These are phyloP conservation scores for Cygnus olor DNA, from an alignment of 2,797 vertebrate genomes.

Conservation along the genomic window DNA sequence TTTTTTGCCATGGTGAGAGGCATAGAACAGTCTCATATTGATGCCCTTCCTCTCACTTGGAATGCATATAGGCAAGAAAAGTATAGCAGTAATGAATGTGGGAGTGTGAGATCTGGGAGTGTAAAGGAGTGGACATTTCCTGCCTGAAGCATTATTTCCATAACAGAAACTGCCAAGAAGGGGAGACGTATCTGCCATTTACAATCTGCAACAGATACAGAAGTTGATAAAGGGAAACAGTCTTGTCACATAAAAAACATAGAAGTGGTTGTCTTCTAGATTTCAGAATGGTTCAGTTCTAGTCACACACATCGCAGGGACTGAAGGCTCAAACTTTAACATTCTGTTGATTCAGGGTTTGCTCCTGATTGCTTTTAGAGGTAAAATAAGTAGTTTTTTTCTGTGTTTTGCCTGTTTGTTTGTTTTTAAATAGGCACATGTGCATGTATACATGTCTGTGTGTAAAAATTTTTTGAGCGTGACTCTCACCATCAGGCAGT, in stretches of 20 bases:
- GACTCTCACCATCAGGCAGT: not conserved
- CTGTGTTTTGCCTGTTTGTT: not conserved
- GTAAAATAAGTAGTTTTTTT: not conserved
- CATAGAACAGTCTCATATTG: not conserved
- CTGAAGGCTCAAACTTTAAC: not conserved
- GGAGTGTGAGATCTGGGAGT: not conserved
- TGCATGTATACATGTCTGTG: not conserved
- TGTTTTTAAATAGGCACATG: not conserved
- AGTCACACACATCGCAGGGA: not conserved
- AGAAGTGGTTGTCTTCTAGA: not conserved
- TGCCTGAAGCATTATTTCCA: slow-evolving; percentile 34
- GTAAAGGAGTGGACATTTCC: not conserved
- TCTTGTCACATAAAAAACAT: not conserved
- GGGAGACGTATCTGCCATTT: not conserved
- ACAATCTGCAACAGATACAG: not conserved
- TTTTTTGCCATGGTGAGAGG: not conserved
- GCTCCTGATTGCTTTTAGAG: not conserved
- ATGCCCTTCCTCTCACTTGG: not conserved
- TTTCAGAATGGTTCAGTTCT: not conserved
- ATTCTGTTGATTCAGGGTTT: not conserved
- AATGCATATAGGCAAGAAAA: not conserved
- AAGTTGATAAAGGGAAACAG: not conserved
- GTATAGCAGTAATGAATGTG: not conserved
- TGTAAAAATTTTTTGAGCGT: not conserved
- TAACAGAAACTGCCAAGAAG: not conserved